These are phyloP conservation scores for Drosophila barbarae DNA, from an alignment of 2,888 invertebrate genomes.

Conservation along the genomic window DNA sequence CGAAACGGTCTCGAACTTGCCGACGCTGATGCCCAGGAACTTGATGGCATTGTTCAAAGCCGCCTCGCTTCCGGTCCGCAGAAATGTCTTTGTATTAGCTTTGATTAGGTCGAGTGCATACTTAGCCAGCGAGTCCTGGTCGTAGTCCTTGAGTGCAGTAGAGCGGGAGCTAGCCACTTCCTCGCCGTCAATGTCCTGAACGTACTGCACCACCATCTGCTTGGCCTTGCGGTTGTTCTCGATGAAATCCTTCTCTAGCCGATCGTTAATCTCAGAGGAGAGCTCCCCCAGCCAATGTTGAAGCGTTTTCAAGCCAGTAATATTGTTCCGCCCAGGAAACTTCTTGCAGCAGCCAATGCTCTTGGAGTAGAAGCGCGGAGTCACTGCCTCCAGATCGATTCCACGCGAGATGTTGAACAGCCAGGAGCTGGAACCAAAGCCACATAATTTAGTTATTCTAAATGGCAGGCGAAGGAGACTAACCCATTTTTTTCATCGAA, in stretches of 20 bases:
- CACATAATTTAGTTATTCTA: not conserved
- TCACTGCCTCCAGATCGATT: conserved; percentile 92
- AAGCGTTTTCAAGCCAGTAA: conserved; percentile 84
- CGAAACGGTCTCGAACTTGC: conserved; percentile 86
- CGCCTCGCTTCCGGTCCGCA: conserved; percentile 70
- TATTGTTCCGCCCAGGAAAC: conserved; percentile 90
- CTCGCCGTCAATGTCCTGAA: conserved; percentile 81
- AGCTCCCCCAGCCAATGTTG: conserved; percentile 91
- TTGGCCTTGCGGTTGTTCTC: conserved; percentile 90
- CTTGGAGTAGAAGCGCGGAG: conserved; percentile 90
- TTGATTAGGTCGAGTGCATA: conserved; percentile 85
- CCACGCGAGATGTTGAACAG: conserved; percentile 92
- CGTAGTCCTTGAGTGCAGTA: conserved; percentile 82
- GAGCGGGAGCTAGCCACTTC: conserved; percentile 85
- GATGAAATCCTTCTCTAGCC: conserved; percentile 88
- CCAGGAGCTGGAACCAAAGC: conserved; percentile 84
- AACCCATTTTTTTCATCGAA: conserved; percentile 95
- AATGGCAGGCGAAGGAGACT: conserved; percentile 43
- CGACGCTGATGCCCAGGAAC: conserved; percentile 88
- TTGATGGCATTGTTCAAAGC: conserved; percentile 82
- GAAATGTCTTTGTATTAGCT: conserved; percentile 81
- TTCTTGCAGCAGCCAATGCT: conserved; percentile 98
- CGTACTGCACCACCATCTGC: conserved; percentile 88
- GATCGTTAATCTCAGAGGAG: conserved; percentile 89
- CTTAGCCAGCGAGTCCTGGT: conserved; percentile 84